Base-by-base conservation (phyloP, 2,797 vertebrate genomes). In the Pogonophryne albipinna region DNA sequence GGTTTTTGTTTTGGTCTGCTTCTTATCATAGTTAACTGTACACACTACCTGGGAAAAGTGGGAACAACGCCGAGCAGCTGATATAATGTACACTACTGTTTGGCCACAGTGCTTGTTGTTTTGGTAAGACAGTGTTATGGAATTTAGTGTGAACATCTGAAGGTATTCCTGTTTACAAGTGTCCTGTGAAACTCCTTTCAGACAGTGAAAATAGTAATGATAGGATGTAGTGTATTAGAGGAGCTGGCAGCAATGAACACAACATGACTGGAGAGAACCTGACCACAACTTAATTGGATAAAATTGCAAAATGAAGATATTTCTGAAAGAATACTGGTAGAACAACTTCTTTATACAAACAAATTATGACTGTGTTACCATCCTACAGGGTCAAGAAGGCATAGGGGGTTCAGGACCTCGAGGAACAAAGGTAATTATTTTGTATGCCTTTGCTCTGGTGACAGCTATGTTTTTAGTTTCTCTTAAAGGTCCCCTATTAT, bases 361-460 rank as follows among this genome's bases (percentile, higher is more conserved):
- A 79, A 56, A 12, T 50, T 7, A 47, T 10, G 49, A 52, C 16
- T 51, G 7, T 2, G 55, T 50, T 82, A 38, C 31, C 14, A n/a
- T 80, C 34, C 50, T 38, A 23, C 87, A 94, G 92, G 93, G 92
- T 50, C 88, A 91, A 73, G 92, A 76, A 78, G 93, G 92, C 5
- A 5, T 16, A 9, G 55, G 80, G 2, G 45, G 71, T 55, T 51
- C 6, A 74, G 93, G 91, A 76, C 84, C 79, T 52, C 82, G 6
- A 44, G 94, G 94, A 58, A 50, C 4, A 41, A 87, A 88, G 91
- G 94, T 91, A 61, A 46, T 42, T 31, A 52, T 1, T 68, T 51
- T 67, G 65, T 7, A 38, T 38, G 34, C 34, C 34, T 38, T 7
- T 38, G 34, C 34, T 7, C 34, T 38, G 34, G 6, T 38, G 34